phyloP scores from a whole-genome alignment of 2,797 vertebrate genomes.

The Mastacembelus armatus region DNA sequence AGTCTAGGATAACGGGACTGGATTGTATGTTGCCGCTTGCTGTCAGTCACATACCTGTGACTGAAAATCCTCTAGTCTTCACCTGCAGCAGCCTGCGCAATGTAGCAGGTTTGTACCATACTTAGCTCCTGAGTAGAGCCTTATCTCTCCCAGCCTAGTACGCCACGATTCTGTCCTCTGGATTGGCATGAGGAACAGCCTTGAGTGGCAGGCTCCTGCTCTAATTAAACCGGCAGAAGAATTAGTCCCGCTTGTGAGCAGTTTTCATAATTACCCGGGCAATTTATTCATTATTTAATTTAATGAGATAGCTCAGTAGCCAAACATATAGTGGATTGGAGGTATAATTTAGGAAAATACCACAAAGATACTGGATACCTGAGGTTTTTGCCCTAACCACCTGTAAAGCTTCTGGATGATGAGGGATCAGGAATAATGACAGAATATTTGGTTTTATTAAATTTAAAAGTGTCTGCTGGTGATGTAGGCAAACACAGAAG shows the following conservation, averaged over 20 bases:
- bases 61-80: conserved; percentile 28
- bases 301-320: conserved; percentile 75
- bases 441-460: conserved; percentile 60
- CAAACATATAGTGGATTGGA: conserved; percentile 66
- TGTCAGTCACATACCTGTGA: conserved; percentile 42
- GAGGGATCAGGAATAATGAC: conserved; percentile 47
- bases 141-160: conserved; percentile 65
- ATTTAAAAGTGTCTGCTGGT: conserved; percentile 54
- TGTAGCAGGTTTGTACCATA: conserved; percentile 29
- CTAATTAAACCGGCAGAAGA: conserved; percentile 82
- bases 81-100: conserved; percentile 33
- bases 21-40: conserved; percentile 26
- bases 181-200: conserved; percentile 57
- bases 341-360: conserved; percentile 66
- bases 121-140: conserved; percentile 36
- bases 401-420: conserved; percentile 53
- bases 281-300: conserved; percentile 81
- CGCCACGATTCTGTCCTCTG: conserved; percentile 51
- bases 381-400: conserved; percentile 28
- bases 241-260: conserved; percentile 81
- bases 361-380: conserved; percentile 60
- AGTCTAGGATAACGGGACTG: conserved; percentile 29
- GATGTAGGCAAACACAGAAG: conserved; percentile 60
- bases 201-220: conserved; percentile 78
- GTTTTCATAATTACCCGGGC: conserved; percentile 81